A percentile compares a stretch with the other conserved stretches of the same genome.
Evolutionary conservation across 2,113 vertebrate species (phyloP).

Genomic region (Saguinus midas): DNA sequence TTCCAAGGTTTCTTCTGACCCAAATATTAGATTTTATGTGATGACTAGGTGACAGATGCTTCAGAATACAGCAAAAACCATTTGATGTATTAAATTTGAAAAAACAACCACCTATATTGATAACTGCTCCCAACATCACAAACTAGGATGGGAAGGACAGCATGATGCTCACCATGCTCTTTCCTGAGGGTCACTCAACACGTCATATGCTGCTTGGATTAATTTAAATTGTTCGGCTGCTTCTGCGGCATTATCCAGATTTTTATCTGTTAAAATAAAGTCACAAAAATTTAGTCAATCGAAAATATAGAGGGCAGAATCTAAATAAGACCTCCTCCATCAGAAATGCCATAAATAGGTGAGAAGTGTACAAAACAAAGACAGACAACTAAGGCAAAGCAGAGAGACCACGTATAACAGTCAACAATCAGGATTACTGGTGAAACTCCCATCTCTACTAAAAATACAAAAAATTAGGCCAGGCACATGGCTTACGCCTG

Average conservation of each 20-base stretch:
- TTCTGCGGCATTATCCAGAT: constrained; percentile 92
- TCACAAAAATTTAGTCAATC: not conserved
- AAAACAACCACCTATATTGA: not conserved
- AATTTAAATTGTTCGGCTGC: constrained; percentile 96
- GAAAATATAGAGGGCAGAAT: not conserved
- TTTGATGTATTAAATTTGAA: not conserved
- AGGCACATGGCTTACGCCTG: too few species aligned
- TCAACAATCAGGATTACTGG: not conserved
- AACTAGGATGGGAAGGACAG: not conserved
- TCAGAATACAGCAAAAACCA: not conserved
- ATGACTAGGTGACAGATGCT: not conserved
- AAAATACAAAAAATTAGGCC: too few species aligned
- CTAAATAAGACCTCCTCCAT: not conserved
- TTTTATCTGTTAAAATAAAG: constrained; percentile 90
- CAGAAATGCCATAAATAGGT: not conserved
- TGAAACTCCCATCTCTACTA: too few species aligned
- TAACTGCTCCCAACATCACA: not conserved
- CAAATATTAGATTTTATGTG: not conserved
- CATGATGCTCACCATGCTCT: constrained; percentile 89
- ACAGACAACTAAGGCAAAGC: not conserved
- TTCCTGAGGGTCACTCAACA: constrained; percentile 96
- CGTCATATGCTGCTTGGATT: constrained; percentile 97
- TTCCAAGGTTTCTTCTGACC: not conserved
- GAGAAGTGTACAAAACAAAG: not conserved
- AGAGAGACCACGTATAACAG: not conserved